Conservation (phyloP, 2,113 vertebrate species). For the Capricornis sumatraensis region DNA sequence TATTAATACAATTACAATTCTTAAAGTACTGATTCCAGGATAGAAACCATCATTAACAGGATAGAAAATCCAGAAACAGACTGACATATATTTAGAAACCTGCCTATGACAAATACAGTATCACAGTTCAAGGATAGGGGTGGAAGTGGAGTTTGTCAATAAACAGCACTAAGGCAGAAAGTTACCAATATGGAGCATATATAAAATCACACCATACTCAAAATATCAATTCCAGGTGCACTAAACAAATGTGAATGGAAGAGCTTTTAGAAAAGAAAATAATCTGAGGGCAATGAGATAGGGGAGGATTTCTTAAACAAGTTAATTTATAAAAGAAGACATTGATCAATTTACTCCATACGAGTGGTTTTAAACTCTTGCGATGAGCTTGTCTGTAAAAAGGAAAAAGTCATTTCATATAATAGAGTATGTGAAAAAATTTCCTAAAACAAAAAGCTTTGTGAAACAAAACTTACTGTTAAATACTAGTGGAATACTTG, state of each 20-base stretch:
- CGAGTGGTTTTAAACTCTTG: neutral
- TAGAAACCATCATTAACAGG: neutral
- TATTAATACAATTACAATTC: neutral
- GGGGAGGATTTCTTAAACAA: neutral
- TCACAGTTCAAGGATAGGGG: neutral
- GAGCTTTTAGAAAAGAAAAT: neutral
- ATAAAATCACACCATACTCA: neutral
- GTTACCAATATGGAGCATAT: neutral
- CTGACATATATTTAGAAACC: neutral
- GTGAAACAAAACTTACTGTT: neutral
- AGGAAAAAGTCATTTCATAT: neutral
- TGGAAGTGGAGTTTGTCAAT: neutral
- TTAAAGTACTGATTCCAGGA: neutral
- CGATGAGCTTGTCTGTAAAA: neutral
- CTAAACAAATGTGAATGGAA: neutral
- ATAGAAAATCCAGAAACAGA: neutral
- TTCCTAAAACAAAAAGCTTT: neutral
- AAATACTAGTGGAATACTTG: neutral
- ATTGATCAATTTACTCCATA: neutral
- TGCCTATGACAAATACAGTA: neutral
- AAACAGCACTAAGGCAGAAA: neutral
- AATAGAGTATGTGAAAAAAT: neutral
- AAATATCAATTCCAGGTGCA: conserved; percentile 6
- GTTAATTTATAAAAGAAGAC: neutral
- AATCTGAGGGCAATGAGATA: neutral